Conservation (phyloP, 2,113 vertebrate species). For the Pseudorhombus dupliciocellatus region DNA sequence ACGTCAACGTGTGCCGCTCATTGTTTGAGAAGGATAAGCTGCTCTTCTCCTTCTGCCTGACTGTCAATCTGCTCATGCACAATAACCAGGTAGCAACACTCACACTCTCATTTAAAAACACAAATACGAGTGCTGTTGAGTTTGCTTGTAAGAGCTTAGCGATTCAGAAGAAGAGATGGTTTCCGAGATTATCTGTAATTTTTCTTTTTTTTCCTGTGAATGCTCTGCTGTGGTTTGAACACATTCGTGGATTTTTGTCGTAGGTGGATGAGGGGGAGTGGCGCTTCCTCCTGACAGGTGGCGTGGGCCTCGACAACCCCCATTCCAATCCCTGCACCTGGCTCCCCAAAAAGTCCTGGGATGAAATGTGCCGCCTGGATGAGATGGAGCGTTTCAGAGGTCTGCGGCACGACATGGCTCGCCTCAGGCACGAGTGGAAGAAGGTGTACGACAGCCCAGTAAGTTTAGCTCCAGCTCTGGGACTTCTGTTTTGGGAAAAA, state of each 20-base stretch:
- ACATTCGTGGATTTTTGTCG: slow-evolving; percentile 12
- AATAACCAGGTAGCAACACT: slow-evolving; percentile 76
- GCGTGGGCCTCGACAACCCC: slow-evolving; percentile 88
- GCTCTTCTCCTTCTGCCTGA: slow-evolving; percentile 91
- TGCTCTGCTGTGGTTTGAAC: neutral
- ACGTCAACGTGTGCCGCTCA: slow-evolving; percentile 89
- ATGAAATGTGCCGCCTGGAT: slow-evolving; percentile 88
- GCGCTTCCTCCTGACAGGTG: slow-evolving; percentile 90
- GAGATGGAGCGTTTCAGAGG: slow-evolving; percentile 79
- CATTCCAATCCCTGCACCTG: slow-evolving; percentile 86
- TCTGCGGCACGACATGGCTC: slow-evolving; percentile 80
- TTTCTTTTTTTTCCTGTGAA: slow-evolving; percentile 13
- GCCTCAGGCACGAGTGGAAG: slow-evolving; percentile 86
- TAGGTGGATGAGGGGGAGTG: slow-evolving; percentile 87
- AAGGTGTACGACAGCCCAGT: slow-evolving; percentile 88
- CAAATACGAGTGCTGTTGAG: neutral
- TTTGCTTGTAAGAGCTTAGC: slow-evolving; percentile 5
- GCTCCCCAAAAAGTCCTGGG: slow-evolving; percentile 89
- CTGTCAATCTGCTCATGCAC: slow-evolving; percentile 85
- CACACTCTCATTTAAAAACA: neutral
- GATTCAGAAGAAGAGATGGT: neutral
- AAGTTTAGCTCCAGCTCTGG: slow-evolving; percentile 37
- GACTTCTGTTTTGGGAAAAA: neutral
- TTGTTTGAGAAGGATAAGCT: slow-evolving; percentile 95
- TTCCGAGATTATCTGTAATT: neutral